Percentiles rank a stretch among this genome's conserved stretches.
Evolutionary conservation across 92 coral and sea anemone genomes (phyloP).

Genomic region (Palythoa heliodiscus): DNA sequence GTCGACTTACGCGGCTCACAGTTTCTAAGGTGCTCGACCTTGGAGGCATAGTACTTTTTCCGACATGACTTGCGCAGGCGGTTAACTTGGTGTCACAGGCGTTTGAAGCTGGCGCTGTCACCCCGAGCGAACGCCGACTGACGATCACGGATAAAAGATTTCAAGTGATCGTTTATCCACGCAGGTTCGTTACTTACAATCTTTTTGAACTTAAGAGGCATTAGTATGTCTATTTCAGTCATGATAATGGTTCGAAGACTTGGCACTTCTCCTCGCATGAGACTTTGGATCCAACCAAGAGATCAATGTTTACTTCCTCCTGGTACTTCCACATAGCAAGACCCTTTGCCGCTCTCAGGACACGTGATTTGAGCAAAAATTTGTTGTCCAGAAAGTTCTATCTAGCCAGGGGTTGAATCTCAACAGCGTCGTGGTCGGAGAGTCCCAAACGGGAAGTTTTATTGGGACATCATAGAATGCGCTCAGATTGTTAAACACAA

Average conservation of each 20-base stretch:
- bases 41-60: too few species aligned
- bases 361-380: neutral
- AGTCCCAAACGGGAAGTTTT: neutral
- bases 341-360: neutral
- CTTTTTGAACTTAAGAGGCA: conserved; percentile 43
- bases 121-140: too few species aligned
- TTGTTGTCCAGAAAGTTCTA: neutral
- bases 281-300: neutral
- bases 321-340: neutral
- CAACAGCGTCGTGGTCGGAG: conserved; percentile 10
- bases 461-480: conserved; percentile 43
- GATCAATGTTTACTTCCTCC: neutral
- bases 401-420: conserved; percentile 29
- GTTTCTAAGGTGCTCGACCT: too few species aligned
- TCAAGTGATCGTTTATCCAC: too few species aligned
- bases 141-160: too few species aligned
- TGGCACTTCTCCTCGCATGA: conserved; percentile 31
- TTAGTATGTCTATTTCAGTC: conserved; percentile 42
- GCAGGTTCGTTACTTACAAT: neutral
- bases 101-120: too few species aligned
- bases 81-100: too few species aligned
- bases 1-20: too few species aligned
- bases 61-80: too few species aligned
- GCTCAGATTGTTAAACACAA: neutral
- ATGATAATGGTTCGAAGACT: conserved; percentile 26